phyloP scores from a whole-genome alignment of 1,140 invertebrate species.

The Drosophila miranda region DNA sequence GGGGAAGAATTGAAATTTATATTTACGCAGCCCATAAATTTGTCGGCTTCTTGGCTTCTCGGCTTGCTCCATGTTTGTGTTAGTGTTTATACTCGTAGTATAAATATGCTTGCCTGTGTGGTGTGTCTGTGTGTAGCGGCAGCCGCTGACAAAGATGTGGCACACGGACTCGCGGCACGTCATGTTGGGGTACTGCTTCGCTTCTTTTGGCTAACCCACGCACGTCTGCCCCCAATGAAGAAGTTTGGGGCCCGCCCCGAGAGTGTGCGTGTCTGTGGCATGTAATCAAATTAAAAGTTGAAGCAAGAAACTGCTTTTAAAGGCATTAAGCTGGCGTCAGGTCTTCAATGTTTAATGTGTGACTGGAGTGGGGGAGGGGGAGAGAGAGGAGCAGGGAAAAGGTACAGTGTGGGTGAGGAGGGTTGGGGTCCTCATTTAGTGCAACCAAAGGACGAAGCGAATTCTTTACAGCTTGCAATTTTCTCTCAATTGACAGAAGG shows the following conservation, averaged over 20 bases:
- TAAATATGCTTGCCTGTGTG: conserved; percentile 21
- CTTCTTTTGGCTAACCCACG: conserved; percentile 48
- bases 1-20: conserved; percentile 74
- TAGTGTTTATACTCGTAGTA: conserved; percentile 48
- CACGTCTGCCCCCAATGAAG: conserved; percentile 40
- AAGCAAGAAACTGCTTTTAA: conserved; percentile 74
- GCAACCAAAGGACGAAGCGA: conserved; percentile 17
- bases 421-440: conserved; percentile 24
- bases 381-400: conserved; percentile 1
- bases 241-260: conserved; percentile 31
- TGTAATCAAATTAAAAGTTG: conserved; percentile 78
- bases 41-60: conserved; percentile 68
- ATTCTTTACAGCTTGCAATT: conserved; percentile 49
- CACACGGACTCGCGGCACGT: conserved; percentile 56
- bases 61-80: conserved; percentile 46
- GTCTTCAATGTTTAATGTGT: conserved; percentile 31
- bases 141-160: conserved; percentile 25
- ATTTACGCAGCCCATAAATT: conserved; percentile 79
- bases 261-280: conserved; percentile 68
- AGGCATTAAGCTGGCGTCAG: conserved; percentile 46
- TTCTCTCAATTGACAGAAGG: conserved; percentile 45
- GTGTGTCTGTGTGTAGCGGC: conserved; percentile 4
- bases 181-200: conserved; percentile 38
- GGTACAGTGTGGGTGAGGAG: not conserved
- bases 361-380: not conserved